These are phyloP conservation scores for Baronia brevicornis DNA, from an alignment of 2,888 invertebrate species.

Conservation along the genomic window DNA sequence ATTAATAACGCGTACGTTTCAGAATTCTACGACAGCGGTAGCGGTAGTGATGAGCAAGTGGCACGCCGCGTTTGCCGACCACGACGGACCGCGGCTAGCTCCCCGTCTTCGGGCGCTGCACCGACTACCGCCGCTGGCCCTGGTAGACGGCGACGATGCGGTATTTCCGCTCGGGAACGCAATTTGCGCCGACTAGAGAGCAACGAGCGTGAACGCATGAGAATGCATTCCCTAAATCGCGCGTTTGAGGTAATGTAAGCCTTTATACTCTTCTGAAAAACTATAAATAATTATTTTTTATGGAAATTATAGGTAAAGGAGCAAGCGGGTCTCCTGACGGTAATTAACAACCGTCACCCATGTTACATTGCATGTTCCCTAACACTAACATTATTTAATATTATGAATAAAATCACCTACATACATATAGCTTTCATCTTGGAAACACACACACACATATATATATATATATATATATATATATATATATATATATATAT, in stretches of 20 bases:
- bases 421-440: too few species aligned
- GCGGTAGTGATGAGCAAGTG: constrained; percentile 52
- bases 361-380: too few species aligned
- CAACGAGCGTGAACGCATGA: constrained; percentile 92
- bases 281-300: constrained; percentile 10
- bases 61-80: constrained; percentile 40
- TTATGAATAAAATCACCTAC: too few species aligned
- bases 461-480: too few species aligned
- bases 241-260: constrained; percentile 84
- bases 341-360: too few species aligned
- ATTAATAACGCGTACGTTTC: too few species aligned
- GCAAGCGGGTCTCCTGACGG: constrained; percentile 6
- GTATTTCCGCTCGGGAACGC: constrained; percentile 87
- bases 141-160: constrained; percentile 81
- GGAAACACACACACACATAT: too few species aligned
- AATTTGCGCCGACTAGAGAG: constrained; percentile 91
- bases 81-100: constrained; percentile 40
- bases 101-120: constrained; percentile 28
- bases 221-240: constrained; percentile 94
- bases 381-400: too few species aligned
- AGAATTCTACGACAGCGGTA: constrained; percentile 63
- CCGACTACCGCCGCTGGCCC: constrained; percentile 35
- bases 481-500: too few species aligned
- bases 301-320: too few species aligned
- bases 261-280: too few species aligned